phyloP scores from a whole-genome alignment of 2,888 invertebrate genomes.

The Drosophila falleni region DNA sequence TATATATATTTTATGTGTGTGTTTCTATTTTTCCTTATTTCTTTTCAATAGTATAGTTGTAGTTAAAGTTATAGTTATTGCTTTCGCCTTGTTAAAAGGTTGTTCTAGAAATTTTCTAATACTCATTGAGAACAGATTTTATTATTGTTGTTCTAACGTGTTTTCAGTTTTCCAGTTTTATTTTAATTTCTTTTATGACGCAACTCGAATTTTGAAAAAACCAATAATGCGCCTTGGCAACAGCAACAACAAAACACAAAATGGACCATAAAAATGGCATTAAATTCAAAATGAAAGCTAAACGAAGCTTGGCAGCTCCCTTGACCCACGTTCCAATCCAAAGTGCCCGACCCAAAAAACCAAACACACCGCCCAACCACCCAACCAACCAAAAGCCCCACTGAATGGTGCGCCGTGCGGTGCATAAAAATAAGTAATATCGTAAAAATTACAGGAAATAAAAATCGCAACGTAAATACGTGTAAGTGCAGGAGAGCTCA shows the following conservation, averaged over 20 bases:
- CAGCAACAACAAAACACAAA: constrained; percentile 36
- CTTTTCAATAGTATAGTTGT: not conserved
- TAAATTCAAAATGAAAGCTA: constrained; percentile 75
- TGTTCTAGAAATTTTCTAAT: constrained; percentile 4
- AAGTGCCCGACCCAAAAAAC: constrained; percentile 5
- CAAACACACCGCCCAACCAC: not conserved
- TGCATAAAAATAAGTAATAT: constrained; percentile 80
- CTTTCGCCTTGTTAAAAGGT: constrained; percentile 2
- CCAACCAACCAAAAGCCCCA: constrained; percentile 7
- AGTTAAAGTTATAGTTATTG: constrained; percentile 2
- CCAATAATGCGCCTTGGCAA: constrained; percentile 69
- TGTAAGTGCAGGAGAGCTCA: constrained; percentile 65
- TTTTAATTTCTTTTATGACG: constrained; percentile 71
- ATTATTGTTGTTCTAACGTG: constrained; percentile 18
- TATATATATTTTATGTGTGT: constrained; percentile 40
- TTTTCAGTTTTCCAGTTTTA: constrained; percentile 18
- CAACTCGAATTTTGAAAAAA: constrained; percentile 58
- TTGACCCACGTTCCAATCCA: constrained; percentile 41
- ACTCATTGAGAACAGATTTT: constrained; percentile 2
- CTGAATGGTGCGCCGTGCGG: constrained; percentile 60
- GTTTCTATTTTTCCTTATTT: constrained; percentile 11
- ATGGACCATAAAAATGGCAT: constrained; percentile 72
- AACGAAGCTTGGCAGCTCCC: constrained; percentile 48
- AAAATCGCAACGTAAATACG: constrained; percentile 76
- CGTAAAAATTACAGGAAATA: constrained; percentile 80